Evolutionary conservation across 2,797 vertebrate genomes (phyloP), one percentile per base, ranked within the genome.

Genomic region (Diceros bicornis): DNA sequence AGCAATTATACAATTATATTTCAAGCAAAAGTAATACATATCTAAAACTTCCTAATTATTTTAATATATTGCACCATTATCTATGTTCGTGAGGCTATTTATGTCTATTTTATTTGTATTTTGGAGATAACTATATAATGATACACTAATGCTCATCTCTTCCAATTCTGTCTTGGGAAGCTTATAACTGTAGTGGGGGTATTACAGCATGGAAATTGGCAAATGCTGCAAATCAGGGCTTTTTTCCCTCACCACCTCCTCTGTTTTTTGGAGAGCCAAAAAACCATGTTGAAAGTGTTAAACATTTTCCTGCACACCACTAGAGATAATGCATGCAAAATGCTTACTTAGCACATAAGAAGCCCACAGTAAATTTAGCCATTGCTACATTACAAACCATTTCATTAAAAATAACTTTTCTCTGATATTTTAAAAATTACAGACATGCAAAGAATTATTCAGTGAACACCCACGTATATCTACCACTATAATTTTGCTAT

Each of bases 331-430:
- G 44, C n/a, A 7, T 41, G 0, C 6, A 82, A 44, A 66, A 25
- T 78, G 27, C 37, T 93, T 84, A 2, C 16, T 77, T 71, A 82
- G 17, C 64, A 74, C 25, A 23, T 10, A 44, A 37, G 25, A 57
- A 18, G 14, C 7, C 9, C 37, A 20, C 9, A 44, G 32, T 89
- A 82, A 93, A 90, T 84, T 17, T 72, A 74, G 21, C 44, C 8
- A 12, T 81, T 77, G 50, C 20, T 88, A 12, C 18, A 18, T 66
- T 66, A 37, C 3, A 92, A 47, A 16, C 2, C 18, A 68, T 90
- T 92, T 90, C 55, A 87, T 81, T 75, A 74, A 92, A 82, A 74
- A n/a, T n/a, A 91, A 16, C 47, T 84, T 77, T 85, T 85, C 27
- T 71, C 3, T 94, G 27, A 68, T 61, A 64, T 59, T 95, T 59